Conservation (phyloP, 2,113 vertebrate species). For the Gallinago paraguaiae region DNA sequence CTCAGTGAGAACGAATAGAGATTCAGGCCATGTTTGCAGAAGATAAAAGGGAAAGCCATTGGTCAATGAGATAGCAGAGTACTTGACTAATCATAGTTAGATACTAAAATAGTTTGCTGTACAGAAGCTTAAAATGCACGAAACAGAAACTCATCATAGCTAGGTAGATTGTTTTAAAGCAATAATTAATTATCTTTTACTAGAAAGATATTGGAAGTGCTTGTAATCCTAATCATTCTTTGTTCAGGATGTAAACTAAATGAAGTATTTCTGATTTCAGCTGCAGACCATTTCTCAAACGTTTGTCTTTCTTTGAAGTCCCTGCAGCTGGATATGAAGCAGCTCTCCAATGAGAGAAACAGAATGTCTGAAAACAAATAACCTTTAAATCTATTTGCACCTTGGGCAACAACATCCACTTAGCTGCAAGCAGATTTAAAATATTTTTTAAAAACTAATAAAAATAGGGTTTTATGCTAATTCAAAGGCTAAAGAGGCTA, state of each 20-base stretch:
- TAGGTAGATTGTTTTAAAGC: background rate
- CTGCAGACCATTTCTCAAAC: conserved; percentile 40
- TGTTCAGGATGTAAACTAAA: background rate
- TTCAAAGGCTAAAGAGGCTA: background rate
- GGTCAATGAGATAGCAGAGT: background rate
- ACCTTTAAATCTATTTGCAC: background rate
- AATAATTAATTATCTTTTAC: background rate
- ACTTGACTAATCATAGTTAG: background rate
- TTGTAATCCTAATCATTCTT: background rate
- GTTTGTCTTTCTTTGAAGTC: conserved; percentile 44
- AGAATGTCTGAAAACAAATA: conserved; percentile 40
- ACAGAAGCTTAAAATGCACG: background rate
- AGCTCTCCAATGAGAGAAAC: background rate
- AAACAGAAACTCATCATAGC: background rate
- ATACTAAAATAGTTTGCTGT: background rate
- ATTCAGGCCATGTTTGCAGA: background rate
- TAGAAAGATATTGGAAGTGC: background rate
- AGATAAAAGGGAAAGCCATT: background rate
- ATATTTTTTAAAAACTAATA: background rate
- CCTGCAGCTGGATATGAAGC: conserved; percentile 40
- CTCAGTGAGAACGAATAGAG: background rate
- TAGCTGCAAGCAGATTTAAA: background rate
- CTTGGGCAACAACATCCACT: background rate
- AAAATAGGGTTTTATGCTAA: background rate
- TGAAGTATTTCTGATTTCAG: background rate